These are phyloP conservation scores for Coelopa frigida DNA, from an alignment of 1,140 invertebrate species.

Conservation along the genomic window DNA sequence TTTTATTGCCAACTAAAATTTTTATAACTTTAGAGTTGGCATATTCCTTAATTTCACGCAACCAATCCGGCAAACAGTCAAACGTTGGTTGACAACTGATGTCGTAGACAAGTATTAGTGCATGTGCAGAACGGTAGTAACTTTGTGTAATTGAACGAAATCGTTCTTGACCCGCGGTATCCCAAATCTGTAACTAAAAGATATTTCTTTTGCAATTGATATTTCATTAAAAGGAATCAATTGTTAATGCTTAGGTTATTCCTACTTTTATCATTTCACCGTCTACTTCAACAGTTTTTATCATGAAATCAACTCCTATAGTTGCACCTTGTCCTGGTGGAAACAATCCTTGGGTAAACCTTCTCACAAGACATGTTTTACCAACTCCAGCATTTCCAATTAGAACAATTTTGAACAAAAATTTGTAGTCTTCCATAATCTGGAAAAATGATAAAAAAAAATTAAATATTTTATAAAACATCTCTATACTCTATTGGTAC, in stretches of 20 bases:
- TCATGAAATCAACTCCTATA: constrained; percentile 99
- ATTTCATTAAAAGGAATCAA: not conserved
- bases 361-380: constrained; percentile 85
- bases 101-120: constrained; percentile 94
- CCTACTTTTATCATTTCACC: constrained; percentile 95
- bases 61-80: constrained; percentile 91
- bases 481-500: too few species aligned
- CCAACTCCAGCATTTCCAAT: constrained; percentile 93
- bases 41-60: constrained; percentile 94
- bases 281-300: constrained; percentile 97
- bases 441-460: not conserved
- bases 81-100: constrained; percentile 96
- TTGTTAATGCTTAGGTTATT: not conserved
- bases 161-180: constrained; percentile 76
- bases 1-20: constrained; percentile 93
- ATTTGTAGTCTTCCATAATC: constrained; percentile 94
- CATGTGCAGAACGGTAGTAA: constrained; percentile 96
- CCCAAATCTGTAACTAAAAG: constrained; percentile 94
- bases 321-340: constrained; percentile 96
- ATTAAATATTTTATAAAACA: too few species aligned
- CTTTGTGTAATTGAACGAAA: constrained; percentile 93
- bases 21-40: constrained; percentile 89
- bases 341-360: constrained; percentile 89
- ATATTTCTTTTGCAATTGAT: too few species aligned
- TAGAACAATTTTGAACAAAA: constrained; percentile 94